Base-by-base conservation (phyloP, 2,888 invertebrate genomes). In the Xylota sylvarum region DNA sequence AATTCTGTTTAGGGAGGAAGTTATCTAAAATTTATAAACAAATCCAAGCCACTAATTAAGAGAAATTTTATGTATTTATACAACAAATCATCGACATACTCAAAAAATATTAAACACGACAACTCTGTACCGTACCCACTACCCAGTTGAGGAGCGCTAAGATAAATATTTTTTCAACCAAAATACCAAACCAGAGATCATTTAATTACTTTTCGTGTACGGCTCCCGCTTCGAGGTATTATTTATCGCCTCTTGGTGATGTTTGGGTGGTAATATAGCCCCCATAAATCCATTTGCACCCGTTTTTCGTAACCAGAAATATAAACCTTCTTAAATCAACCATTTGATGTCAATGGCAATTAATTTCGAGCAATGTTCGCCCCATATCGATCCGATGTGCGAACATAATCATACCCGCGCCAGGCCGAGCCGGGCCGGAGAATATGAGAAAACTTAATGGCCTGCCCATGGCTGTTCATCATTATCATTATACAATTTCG, bases 231-330 rank as follows among this genome's bases (percentile, higher is more conserved):
- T 35, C 4, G n/a, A 5, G 9, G 19, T 62, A 64, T 12, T 30
- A 46, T 17, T 50, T 32, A 65, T 35, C 12, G n/a, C 35, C 46
- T 7, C n/a, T 30, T 14, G 55, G 14, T 55, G 30, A 19, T 50
- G 23, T 19, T 50, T 10, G 23, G 50, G 12, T 50, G 55, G 55
- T 55, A 55, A 27, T 30, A 55, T 30, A 30, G 27, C 19, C 35
- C 35, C 35, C 37, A 52, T 52, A 52, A 67, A 67, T 67, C 67
- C n/a, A 67, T 67, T 67, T 32, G 67, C 52, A 37, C 67, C 50
- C 67, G 37, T 23, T 37, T 50, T 67, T n/a, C 65, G 4, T 52
- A 48, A 10, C 14, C 35, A 52, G 37, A 23, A 67, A 19, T 30
- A 35, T 17, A 65, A 35, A 50, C 19, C 48, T 7, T 32, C 19